phyloP scores from a whole-genome alignment of 2,113 vertebrate species.

The Grallaria varia region DNA sequence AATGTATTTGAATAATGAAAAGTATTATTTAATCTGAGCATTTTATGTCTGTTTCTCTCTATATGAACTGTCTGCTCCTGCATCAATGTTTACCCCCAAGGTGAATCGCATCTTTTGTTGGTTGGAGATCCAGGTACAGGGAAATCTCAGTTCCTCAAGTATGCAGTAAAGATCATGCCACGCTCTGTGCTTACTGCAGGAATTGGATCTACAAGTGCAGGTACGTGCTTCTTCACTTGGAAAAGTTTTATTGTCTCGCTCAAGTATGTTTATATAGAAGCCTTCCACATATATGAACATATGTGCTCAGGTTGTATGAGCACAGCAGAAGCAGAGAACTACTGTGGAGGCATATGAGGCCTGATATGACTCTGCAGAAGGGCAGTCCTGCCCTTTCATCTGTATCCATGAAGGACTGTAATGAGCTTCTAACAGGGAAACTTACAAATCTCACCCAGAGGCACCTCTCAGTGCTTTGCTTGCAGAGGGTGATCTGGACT shows the following conservation, averaged over 20 bases:
- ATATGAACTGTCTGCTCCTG: neutral
- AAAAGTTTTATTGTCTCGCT: neutral
- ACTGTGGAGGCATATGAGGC: neutral
- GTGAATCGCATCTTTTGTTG: slow-evolving; percentile 93
- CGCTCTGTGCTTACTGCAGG: slow-evolving; percentile 94
- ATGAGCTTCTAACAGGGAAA: neutral
- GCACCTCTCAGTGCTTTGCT: neutral
- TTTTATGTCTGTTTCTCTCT: neutral
- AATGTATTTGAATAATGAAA: neutral
- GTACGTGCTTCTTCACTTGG: slow-evolving; percentile 63
- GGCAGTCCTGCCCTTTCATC: neutral
- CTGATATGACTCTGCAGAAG: neutral
- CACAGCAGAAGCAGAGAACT: neutral
- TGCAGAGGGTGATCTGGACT: neutral
- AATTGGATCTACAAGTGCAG: slow-evolving; percentile 95
- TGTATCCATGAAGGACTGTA: neutral
- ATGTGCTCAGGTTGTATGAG: neutral
- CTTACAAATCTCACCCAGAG: neutral
- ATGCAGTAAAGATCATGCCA: slow-evolving; percentile 92
- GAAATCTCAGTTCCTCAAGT: slow-evolving; percentile 97
- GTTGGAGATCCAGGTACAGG: slow-evolving; percentile 97
- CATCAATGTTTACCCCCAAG: slow-evolving; percentile 55
- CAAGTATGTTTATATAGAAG: neutral
- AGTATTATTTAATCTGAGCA: neutral
- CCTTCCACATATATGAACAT: neutral